phyloP scores from a whole-genome alignment of 2,888 invertebrate species.

The Drosophila infuscata region DNA sequence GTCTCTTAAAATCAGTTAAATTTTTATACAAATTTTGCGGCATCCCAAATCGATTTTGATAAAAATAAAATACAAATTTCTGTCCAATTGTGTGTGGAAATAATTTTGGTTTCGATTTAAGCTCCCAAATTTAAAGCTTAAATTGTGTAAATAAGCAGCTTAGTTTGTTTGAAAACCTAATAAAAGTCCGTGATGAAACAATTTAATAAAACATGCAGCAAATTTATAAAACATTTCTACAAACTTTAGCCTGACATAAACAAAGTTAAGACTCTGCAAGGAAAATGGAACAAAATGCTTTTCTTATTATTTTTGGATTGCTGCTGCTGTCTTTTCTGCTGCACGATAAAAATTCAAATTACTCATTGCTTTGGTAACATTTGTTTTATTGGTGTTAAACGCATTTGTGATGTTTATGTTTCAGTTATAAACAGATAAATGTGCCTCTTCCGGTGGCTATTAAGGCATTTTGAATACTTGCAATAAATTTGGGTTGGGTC shows the following conservation, averaged over 20 bases:
- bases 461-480: conserved; percentile 64
- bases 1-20: not conserved
- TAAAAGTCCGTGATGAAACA: conserved; percentile 1
- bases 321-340: not conserved
- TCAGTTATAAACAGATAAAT: conserved; percentile 13
- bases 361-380: not conserved
- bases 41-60: not conserved
- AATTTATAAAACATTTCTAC: not conserved
- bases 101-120: not conserved
- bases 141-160: not conserved
- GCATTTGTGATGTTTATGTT: conserved; percentile 13
- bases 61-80: not conserved
- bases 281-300: not conserved
- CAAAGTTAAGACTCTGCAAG: not conserved
- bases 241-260: not conserved
- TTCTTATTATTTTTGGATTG: not conserved
- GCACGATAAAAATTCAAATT: not conserved
- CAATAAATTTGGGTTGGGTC: conserved; percentile 31
- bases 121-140: not conserved
- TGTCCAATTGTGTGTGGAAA: not conserved
- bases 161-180: conserved; percentile 3
- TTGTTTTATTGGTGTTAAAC: conserved; percentile 11
- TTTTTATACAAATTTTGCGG: not conserved
- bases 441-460: conserved; percentile 23
- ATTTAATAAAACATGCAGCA: not conserved